phyloP scores from a whole-genome alignment of 2,888 invertebrate genomes.

The Coremacera marginata region DNA sequence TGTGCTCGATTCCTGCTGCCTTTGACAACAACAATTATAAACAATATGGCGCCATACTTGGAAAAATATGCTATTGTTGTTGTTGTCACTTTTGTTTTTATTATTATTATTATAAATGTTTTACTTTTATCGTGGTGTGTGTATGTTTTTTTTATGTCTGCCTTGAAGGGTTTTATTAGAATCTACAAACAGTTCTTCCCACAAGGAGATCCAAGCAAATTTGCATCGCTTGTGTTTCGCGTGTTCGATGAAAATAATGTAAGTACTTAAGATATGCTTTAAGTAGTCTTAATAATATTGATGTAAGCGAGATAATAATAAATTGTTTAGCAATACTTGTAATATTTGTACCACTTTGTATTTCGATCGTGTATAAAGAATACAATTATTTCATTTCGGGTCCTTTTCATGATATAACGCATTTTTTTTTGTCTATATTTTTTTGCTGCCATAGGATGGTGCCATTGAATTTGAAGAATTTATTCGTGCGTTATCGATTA shows the following conservation, averaged over 20 bases:
- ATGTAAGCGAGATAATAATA: neutral
- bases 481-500: conserved; percentile 95
- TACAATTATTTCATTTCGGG: no score
- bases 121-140: conserved; percentile 37
- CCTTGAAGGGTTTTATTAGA: conserved; percentile 93
- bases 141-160: conserved; percentile 35
- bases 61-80: conserved; percentile 22
- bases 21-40: neutral
- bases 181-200: conserved; percentile 99
- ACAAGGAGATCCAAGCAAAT: conserved; percentile 98
- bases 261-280: conserved; percentile 70
- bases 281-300: neutral
- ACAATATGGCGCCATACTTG: neutral
- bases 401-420: neutral
- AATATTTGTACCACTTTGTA: neutral
- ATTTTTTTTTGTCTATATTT: neutral
- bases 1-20: neutral
- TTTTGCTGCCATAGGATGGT: conserved; percentile 81
- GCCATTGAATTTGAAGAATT: conserved; percentile 99
- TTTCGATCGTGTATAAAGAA: no score
- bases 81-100: conserved; percentile 38
- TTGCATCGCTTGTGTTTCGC: conserved; percentile 96
- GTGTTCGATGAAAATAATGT: conserved; percentile 99
- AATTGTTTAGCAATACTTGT: neutral
- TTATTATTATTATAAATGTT: conserved; percentile 35